A percentile compares a stretch with the other conserved stretches of the same genome.
phyloP scores from a whole-genome alignment of 1,140 invertebrate genomes.

The Mercenaria mercenaria region DNA sequence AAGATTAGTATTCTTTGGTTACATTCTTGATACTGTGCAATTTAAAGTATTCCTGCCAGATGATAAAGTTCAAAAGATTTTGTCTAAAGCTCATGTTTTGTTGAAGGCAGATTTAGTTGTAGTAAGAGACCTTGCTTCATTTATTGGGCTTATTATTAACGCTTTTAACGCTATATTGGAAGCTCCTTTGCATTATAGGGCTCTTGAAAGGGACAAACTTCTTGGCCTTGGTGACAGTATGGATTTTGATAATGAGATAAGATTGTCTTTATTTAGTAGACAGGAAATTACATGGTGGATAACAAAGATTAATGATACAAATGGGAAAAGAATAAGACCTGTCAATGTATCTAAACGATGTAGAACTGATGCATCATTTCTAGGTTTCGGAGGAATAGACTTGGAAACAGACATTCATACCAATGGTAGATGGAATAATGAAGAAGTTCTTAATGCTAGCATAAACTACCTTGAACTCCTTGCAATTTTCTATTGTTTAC shows the following conservation, averaged over 20 bases:
- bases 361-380: slow-evolving; percentile 21
- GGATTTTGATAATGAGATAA: slow-evolving; percentile 39
- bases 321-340: slow-evolving; percentile 21
- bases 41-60: slow-evolving; percentile 63
- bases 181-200: slow-evolving; percentile 46
- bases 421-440: slow-evolving; percentile 14
- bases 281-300: slow-evolving; percentile 56
- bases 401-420: background rate
- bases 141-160: slow-evolving; percentile 55
- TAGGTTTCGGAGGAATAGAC: background rate
- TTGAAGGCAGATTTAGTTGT: background rate
- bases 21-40: slow-evolving; percentile 56
- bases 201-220: slow-evolving; percentile 47
- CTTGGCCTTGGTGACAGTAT: background rate
- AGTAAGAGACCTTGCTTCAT: slow-evolving; percentile 44
- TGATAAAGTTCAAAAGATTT: slow-evolving; percentile 60
- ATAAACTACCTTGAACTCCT: slow-evolving; percentile 30
- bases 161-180: slow-evolving; percentile 37
- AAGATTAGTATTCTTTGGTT: slow-evolving; percentile 57
- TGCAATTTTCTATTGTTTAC: slow-evolving; percentile 37
- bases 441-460: background rate
- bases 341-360: background rate
- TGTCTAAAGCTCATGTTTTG: background rate
- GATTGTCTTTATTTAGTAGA: background rate
- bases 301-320: background rate